These are phyloP conservation scores for Ceryle rudis DNA, from an alignment of 2,797 vertebrate species.

Conservation along the genomic window DNA sequence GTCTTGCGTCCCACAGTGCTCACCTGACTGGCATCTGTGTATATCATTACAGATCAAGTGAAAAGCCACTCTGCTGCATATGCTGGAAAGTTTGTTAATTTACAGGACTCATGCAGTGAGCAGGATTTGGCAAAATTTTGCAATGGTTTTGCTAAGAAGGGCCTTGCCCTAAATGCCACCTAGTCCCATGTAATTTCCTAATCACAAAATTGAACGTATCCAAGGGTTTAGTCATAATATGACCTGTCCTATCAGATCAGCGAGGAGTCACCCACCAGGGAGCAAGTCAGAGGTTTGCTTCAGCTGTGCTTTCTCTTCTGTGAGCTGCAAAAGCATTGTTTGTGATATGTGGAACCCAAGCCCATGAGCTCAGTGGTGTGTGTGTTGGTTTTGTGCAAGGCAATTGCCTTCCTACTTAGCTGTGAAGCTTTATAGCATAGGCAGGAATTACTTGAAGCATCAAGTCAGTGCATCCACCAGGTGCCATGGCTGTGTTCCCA, in stretches of 20 bases:
- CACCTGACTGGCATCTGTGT: background rate
- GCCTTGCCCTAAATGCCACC: background rate
- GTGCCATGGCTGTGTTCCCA: background rate
- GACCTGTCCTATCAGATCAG: background rate
- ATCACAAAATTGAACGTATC: background rate
- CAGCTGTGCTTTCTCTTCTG: background rate
- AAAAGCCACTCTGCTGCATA: background rate
- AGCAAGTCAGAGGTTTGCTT: background rate
- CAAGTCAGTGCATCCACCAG: background rate
- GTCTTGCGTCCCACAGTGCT: background rate
- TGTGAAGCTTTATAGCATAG: background rate
- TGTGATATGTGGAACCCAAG: background rate
- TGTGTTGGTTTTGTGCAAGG: background rate
- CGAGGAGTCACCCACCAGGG: background rate
- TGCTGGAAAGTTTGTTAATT: background rate
- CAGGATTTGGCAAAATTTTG: background rate
- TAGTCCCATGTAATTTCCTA: background rate
- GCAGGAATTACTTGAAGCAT: background rate
- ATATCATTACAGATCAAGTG: accelerated
- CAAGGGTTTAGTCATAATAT: background rate
- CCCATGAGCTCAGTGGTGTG: accelerated
- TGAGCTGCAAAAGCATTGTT: background rate
- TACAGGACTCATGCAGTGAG: background rate
- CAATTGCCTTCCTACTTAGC: background rate
- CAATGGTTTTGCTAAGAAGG: background rate